A percentile compares a stretch with the other conserved stretches of the same genome.
Evolutionary conservation across 2,113 vertebrate species (phyloP).

Genomic region (Mesitornis unicolor): DNA sequence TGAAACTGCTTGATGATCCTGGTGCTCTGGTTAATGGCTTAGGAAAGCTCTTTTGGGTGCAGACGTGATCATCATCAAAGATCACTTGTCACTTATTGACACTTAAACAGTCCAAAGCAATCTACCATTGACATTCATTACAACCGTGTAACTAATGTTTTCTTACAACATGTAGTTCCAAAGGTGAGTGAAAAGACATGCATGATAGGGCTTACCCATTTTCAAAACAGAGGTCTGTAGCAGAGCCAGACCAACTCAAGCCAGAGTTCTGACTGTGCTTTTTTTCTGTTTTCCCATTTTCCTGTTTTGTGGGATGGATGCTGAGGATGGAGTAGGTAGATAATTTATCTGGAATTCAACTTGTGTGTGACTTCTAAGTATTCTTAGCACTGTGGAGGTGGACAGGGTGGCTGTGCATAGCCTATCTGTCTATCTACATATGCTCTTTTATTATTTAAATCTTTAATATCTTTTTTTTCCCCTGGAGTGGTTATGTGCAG

Average conservation of each 20-base stretch:
- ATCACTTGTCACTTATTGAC: neutral
- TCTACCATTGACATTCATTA: accelerated
- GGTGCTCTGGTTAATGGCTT: neutral
- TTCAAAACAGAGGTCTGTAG: neutral
- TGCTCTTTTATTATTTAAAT: neutral
- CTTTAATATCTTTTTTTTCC: neutral
- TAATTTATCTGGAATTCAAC: slow-evolving; percentile 17
- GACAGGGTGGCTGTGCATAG: neutral
- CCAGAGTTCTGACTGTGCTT: neutral
- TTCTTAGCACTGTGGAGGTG: slow-evolving; percentile 18
- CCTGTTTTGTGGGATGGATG: neutral
- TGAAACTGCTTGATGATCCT: neutral
- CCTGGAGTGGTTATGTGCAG: neutral
- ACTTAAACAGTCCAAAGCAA: accelerated
- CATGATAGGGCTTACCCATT: accelerated
- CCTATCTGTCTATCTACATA: neutral
- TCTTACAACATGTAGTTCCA: neutral
- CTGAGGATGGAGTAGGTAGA: neutral
- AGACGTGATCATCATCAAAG: neutral
- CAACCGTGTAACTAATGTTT: neutral
- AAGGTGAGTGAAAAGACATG: neutral
- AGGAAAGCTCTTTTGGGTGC: neutral
- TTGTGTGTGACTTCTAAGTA: neutral
- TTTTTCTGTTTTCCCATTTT: neutral
- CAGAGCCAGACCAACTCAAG: neutral